Conservation (phyloP, 2,888 invertebrate species). For the Oxyscelio sp. region DNA sequence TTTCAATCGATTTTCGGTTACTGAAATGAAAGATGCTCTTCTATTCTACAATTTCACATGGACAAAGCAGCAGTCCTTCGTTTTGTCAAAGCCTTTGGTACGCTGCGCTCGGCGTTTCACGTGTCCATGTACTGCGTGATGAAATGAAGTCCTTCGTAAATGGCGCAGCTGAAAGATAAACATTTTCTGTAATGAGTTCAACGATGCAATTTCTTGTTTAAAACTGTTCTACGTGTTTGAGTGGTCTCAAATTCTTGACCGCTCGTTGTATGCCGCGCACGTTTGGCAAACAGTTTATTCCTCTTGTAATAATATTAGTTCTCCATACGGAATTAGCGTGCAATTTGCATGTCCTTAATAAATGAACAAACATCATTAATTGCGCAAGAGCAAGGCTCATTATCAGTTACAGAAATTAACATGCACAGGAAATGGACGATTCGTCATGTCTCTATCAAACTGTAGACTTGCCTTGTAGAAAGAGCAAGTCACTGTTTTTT, state of each 20-base stretch:
- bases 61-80: no score
- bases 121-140: conserved; percentile 59
- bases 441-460: not conserved
- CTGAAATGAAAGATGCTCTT: no score
- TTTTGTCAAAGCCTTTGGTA: no score
- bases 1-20: no score
- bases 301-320: conserved; percentile 41
- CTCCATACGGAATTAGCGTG: conserved; percentile 12
- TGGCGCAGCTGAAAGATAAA: conserved; percentile 47
- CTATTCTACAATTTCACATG: no score
- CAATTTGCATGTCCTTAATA: conserved; percentile 34
- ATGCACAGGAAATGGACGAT: not conserved
- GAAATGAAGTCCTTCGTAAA: conserved; percentile 57
- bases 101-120: no score
- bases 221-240: no score
- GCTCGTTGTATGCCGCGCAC: conserved; percentile 9
- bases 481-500: no score
- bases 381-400: not conserved
- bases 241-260: not conserved
- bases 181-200: no score
- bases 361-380: conserved; percentile 26
- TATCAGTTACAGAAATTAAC: not conserved
- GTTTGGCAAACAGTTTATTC: conserved; percentile 39
- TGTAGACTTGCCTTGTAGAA: not conserved
- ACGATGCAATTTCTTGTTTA: no score